Evolutionary conservation across 2,888 invertebrate genomes (phyloP), one percentile per base, ranked within the genome.

Genomic region (Girardia tigrina): DNA sequence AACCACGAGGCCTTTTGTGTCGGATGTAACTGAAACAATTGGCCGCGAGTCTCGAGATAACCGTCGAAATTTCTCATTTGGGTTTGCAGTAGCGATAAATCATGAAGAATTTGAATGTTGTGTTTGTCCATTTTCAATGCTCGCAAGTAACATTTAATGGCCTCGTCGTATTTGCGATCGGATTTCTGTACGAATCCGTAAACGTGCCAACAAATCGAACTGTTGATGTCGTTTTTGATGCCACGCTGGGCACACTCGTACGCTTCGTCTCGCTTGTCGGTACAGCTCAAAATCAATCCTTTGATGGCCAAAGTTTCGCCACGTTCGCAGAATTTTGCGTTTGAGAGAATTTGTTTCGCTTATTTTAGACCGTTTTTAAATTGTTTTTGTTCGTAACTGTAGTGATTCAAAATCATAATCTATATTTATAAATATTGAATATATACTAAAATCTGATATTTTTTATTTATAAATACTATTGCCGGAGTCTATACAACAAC

Each of bases 281-380:
- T 86, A 81, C 95, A 97, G 85, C 97, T 98, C 72, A 99, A 86
- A 76, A 94, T 97, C 80, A 99, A 87, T 77, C 98, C 98, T 88
- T 97, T 98, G 98, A 99, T 99, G 72, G 98, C 94, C 86, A 98
- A 87, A 28, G 98, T 99, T 88, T 99, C 98, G n/a, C n/a, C n/a
- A n/a, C n/a, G n/a, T n/a, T n/a, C n/a, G n/a, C n/a, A n/a, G n/a
- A n/a, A n/a, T n/a, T n/a, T n/a, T n/a, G n/a, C n/a, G n/a, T n/a
- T n/a, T n/a, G n/a, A n/a, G n/a, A n/a, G n/a, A n/a, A n/a, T n/a
- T n/a, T n/a, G n/a, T n/a, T n/a, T n/a, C n/a, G n/a, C n/a, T n/a
- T n/a, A n/a, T n/a, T n/a, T n/a, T n/a, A n/a, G n/a, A n/a, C n/a
- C n/a, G n/a, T n/a, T n/a, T n/a, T n/a, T n/a, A n/a, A n/a, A n/a